These are phyloP conservation scores for Xenentodon cancila DNA, from an alignment of 2,797 vertebrate species.

Conservation along the genomic window DNA sequence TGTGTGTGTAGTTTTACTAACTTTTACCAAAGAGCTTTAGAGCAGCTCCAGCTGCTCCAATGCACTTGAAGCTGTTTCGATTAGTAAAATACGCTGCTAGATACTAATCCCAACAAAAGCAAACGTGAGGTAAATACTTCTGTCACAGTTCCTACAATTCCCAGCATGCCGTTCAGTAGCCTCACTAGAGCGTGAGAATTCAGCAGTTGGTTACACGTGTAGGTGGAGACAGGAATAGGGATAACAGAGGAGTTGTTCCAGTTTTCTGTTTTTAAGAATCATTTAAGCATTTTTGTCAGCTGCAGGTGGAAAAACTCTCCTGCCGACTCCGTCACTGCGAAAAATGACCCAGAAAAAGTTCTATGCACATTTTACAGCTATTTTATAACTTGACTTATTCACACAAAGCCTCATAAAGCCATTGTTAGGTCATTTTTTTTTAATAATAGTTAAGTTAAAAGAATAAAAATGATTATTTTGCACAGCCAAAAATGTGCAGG, in stretches of 20 bases:
- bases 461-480: too few relatives aligned
- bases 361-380: too few relatives aligned
- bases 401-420: too few relatives aligned
- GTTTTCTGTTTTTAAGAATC: conserved; percentile 10
- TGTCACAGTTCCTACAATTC: conserved; percentile 40
- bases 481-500: too few relatives aligned
- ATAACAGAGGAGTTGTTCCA: conserved; percentile 30
- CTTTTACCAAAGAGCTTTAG: background rate
- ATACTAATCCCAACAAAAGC: conserved; percentile 18
- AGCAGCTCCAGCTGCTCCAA: background rate
- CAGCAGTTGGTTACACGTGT: conserved; percentile 31
- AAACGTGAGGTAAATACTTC: conserved; percentile 18
- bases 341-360: too few relatives aligned
- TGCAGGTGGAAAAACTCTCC: background rate
- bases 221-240: conserved; percentile 57
- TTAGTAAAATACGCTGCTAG: background rate
- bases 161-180: conserved; percentile 51
- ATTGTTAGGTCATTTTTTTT: too few relatives aligned
- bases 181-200: conserved; percentile 44
- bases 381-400: too few relatives aligned
- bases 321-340: too few relatives aligned
- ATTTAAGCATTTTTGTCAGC: background rate
- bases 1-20: background rate
- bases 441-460: too few relatives aligned
- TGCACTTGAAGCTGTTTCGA: background rate